A percentile compares a stretch with the other conserved stretches of the same genome.
These are phyloP conservation scores for Tetrax tetrax DNA, from an alignment of 2,113 vertebrate species.

Conservation along the genomic window DNA sequence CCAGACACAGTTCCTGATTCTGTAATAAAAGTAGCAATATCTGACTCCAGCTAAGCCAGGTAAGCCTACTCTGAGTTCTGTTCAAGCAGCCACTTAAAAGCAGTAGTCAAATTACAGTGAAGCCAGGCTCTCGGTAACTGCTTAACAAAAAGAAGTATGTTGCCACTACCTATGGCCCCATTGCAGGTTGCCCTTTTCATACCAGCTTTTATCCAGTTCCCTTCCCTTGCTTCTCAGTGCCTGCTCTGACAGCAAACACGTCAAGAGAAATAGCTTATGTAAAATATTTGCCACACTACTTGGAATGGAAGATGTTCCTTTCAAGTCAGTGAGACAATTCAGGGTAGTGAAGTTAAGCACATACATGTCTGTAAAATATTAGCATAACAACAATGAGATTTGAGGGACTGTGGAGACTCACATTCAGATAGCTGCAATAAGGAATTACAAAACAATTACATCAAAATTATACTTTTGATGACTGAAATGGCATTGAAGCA, in stretches of 20 bases:
- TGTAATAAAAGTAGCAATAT: background rate
- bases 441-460: background rate
- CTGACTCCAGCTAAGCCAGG: background rate
- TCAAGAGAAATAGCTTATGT: background rate
- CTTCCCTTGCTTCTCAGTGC: background rate
- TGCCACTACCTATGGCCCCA: background rate
- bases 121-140: background rate
- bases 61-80: background rate
- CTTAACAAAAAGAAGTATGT: background rate
- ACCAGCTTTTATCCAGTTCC: background rate
- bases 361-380: background rate
- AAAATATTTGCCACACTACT: background rate
- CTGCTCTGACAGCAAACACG: background rate
- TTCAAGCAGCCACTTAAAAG: background rate
- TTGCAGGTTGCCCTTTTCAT: background rate
- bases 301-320: background rate
- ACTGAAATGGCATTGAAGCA: background rate
- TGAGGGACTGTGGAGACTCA: background rate
- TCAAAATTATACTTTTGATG: background rate
- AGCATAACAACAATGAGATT: background rate
- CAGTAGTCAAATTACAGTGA: background rate
- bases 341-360: background rate
- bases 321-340: background rate
- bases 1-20: background rate
- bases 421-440: background rate